phyloP scores from a whole-genome alignment of 2,888 invertebrate genomes.

The Nemoura dubitans region DNA sequence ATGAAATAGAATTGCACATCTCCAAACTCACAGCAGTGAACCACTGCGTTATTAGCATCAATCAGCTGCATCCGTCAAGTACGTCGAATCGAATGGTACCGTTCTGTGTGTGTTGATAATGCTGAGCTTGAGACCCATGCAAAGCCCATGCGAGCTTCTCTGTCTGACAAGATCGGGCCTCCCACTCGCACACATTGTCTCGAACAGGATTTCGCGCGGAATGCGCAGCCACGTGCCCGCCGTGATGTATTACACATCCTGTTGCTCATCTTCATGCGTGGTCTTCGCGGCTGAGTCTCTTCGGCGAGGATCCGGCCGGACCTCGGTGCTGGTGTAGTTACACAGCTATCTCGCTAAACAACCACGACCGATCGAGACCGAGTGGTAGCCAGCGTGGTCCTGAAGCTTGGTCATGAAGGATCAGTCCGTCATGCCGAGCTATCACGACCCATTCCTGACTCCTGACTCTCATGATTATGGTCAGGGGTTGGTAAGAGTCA shows the following conservation, averaged over 20 bases:
- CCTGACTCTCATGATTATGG: neutral
- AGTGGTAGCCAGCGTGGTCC: no score
- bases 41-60: neutral
- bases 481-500: neutral
- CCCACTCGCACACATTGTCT: neutral
- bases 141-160: neutral
- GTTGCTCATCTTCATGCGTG: conserved; percentile 7
- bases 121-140: neutral
- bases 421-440: neutral
- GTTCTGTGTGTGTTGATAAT: neutral
- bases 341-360: neutral
- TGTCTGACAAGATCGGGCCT: neutral
- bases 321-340: neutral
- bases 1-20: neutral
- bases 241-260: neutral
- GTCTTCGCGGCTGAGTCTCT: neutral
- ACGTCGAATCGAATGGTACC: neutral
- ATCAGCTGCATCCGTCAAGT: neutral
- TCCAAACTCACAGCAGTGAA: no score
- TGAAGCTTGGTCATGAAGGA: neutral
- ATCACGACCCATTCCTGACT: neutral
- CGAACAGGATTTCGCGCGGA: neutral
- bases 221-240: neutral
- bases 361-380: neutral
- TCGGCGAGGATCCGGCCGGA: neutral